Percentiles rank a stretch among this genome's conserved stretches.
These are phyloP conservation scores for Craseonycteris thonglongyai DNA, from an alignment of 2,113 vertebrate genomes.

Conservation along the genomic window DNA sequence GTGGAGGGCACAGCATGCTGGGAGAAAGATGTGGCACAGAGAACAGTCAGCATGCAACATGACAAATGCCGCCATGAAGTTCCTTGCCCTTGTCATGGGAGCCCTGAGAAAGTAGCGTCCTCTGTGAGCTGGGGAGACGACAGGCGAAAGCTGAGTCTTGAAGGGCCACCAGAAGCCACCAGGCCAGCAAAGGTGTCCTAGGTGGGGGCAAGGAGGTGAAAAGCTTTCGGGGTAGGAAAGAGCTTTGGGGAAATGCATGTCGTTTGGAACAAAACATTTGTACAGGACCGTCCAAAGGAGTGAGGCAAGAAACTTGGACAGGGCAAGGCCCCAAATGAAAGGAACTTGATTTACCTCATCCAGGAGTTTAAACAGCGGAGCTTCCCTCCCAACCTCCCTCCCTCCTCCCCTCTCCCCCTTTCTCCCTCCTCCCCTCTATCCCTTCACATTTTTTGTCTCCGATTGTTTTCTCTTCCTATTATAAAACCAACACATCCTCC, in stretches of 20 bases:
- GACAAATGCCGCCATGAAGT: neutral
- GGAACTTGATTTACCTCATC: neutral
- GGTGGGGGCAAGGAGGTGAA: neutral
- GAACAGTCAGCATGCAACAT: no score
- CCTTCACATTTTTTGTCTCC: neutral
- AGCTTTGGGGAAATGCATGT: neutral
- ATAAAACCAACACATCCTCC: neutral
- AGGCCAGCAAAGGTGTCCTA: neutral
- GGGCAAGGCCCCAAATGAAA: neutral
- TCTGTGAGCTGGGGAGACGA: neutral
- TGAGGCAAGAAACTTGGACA: neutral
- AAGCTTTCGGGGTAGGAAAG: neutral
- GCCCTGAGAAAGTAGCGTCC: neutral
- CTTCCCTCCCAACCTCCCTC: neutral
- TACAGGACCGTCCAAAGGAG: neutral
- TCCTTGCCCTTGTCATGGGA: no score
- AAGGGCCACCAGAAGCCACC: neutral
- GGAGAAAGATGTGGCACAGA: neutral
- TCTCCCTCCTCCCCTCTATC: neutral
- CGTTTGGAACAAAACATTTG: neutral
- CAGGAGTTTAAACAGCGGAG: neutral
- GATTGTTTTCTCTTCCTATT: neutral
- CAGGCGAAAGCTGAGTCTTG: neutral
- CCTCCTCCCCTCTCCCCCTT: neutral
- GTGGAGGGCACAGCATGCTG: accelerated